Evolutionary conservation across 2,888 invertebrate species (phyloP), one percentile per base, ranked within the genome.

Genomic region (Andrena haemorrhoa): DNA sequence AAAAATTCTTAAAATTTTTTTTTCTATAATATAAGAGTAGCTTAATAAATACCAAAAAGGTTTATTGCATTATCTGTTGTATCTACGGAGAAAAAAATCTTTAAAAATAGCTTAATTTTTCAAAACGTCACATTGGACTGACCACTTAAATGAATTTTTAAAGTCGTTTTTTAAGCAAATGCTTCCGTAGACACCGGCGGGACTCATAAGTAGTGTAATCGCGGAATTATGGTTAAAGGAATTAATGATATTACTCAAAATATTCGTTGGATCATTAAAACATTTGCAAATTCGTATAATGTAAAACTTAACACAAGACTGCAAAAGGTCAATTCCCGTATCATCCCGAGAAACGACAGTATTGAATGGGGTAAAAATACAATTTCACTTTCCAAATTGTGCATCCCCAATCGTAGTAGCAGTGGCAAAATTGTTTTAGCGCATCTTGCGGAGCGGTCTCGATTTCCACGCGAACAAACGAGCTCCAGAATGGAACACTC

Each of bases 381-480:
- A 69, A 61, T 70, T 69, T 60, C 56, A 74, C 71, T 53, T 35
- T 10, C 23, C 12, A 20, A 41, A n/a, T 70, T 31, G 35, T 60
- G 29, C 49, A 80, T 33, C 71, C 12, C 8, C 35, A n/a, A 35
- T 53, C 5, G 10, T 23, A 35, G 26, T 16, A 4, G 23, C 41
- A 31, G 20, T 23, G 31, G 29, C 70, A 41, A 63, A 75, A 79
- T 75, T 75, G 29, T 74, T 69, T 81, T 49, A 23, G 20, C 51
- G 49, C 31, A 10, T 35, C 79, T 58, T 63, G 12, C 49, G 56
- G 16, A 29, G 16, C 16, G 20, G 23, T 71, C 58, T 47, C 70
- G 64, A 53, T 77, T 64, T 23, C 7, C 41, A 16, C 35, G 10
- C 29, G 64, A 77, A 77, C 71, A 51, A 71, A 65, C 71, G 29